Conservation (phyloP, 2,888 invertebrate genomes). For the Caenorhabditis sinica region DNA sequence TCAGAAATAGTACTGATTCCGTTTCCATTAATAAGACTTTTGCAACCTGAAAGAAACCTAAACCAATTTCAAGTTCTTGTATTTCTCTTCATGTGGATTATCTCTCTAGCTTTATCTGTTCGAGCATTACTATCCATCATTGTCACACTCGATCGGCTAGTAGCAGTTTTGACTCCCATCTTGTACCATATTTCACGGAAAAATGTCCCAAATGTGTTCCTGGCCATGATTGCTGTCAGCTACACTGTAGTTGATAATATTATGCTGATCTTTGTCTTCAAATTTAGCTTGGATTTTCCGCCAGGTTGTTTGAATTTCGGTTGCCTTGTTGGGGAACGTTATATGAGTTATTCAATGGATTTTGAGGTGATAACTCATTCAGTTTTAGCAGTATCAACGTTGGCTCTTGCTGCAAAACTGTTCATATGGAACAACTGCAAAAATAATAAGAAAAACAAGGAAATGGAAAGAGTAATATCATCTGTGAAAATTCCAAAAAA, state of each 20-base stretch:
- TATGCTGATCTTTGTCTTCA: background rate
- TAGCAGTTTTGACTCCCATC: constrained; percentile 4
- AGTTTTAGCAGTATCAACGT: background rate
- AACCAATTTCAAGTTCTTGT: background rate
- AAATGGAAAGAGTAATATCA: background rate
- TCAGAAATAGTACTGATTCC: background rate
- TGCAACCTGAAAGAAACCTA: background rate
- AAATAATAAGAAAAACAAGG: background rate
- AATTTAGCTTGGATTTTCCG: no score
- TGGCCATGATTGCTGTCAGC: background rate
- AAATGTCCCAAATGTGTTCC: background rate
- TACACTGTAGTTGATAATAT: background rate
- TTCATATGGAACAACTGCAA: constrained; percentile 28
- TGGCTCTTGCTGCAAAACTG: background rate
- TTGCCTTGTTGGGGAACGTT: no score
- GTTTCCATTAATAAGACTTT: background rate
- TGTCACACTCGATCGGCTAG: background rate
- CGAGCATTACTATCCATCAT: background rate
- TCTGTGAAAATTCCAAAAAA: no score
- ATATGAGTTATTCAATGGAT: no score
- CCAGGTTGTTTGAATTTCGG: no score
- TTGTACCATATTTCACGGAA: background rate
- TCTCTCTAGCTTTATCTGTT: no score
- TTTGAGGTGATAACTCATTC: background rate
- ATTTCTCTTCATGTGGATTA: background rate